Evolutionary conservation across 2,797 vertebrate genomes (phyloP), one percentile per base, ranked within the genome.

Genomic region (Borostomias antarcticus): DNA sequence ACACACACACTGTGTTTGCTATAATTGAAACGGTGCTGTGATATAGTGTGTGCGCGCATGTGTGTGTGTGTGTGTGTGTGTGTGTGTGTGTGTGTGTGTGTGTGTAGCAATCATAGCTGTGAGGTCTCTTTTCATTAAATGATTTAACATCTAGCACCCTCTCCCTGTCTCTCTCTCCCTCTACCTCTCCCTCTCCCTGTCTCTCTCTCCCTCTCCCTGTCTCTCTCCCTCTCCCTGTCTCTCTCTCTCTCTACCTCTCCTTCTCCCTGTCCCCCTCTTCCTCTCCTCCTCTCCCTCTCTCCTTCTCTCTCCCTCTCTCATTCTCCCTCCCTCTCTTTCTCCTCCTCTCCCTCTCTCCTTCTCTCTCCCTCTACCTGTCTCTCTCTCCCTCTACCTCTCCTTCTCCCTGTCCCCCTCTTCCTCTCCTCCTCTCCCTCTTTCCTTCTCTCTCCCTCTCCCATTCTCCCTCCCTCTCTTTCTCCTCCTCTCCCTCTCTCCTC

Each of bases 101-200:
- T 70, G 60, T 76, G 68, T 56, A 81, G 71, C 77, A 68, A 68
- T 67, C 50, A 60, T 40, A 51, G 50, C 28, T 63, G 33, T 21
- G 73, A 68, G 37, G 35, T 62, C n/a, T 63, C 32, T 32, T 30
- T 50, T 58, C 69, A 45, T 66, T 17, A 17, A 48, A 48, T 53
- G 9, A 28, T 58, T 78, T 68, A 78, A 73, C 79, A 78, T 76
- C 52, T 66, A 73, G 60, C 69, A 72, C 51, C 79, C 64, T 68
- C 3, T 73, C 61, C 70, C 69, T 81, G 69, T 72, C 72, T 70
- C 13, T 47, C 52, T 73, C 32, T 66, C 30, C 26, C 25, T n/a
- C n/a, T n/a, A n/a, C n/a, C n/a, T n/a, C n/a, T n/a, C n/a, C n/a
- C n/a, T n/a, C n/a, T 70, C 73, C 54, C 54, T 76, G 43, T 51